phyloP scores from a whole-genome alignment of 1,140 invertebrate genomes.

The Portunus trituberculatus region DNA sequence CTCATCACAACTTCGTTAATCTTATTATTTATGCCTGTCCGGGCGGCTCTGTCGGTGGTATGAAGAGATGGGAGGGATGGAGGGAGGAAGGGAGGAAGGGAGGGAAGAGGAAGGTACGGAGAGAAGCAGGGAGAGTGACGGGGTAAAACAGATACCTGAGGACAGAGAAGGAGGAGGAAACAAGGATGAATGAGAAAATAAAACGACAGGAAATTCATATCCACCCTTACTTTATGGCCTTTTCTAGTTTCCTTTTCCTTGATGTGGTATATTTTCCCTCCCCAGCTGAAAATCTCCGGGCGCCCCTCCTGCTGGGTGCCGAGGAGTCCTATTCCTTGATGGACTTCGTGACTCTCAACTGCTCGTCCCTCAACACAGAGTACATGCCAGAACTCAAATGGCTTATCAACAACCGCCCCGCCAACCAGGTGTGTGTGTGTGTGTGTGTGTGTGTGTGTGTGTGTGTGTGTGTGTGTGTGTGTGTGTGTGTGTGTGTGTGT shows the following conservation, averaged over 20 bases:
- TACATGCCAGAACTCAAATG: slow-evolving; percentile 43
- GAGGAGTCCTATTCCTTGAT: slow-evolving; percentile 41
- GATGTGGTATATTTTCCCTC: not conserved
- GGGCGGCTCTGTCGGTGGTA: not conserved
- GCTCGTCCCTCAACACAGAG: slow-evolving; percentile 61
- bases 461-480: not conserved
- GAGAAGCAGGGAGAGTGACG: slow-evolving; percentile 15
- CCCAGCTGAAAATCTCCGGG: slow-evolving; percentile 49
- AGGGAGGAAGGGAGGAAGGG: not conserved
- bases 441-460: not conserved
- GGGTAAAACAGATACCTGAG: not conserved
- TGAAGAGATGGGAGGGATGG: not conserved
- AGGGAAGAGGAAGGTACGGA: not conserved
- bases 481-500: not conserved
- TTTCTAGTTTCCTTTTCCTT: not conserved
- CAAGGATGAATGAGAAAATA: not conserved
- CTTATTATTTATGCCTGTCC: not conserved
- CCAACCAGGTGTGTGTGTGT: not conserved
- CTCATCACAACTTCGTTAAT: slow-evolving; percentile 22
- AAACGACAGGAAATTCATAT: not conserved
- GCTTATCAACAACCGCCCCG: slow-evolving; percentile 45
- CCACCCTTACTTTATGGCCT: not conserved
- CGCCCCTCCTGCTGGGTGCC: slow-evolving; percentile 25
- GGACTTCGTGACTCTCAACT: slow-evolving; percentile 58
- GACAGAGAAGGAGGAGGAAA: slow-evolving; percentile 14